Conservation (phyloP, 1,140 invertebrate species). For the Aphidius ervi region DNA sequence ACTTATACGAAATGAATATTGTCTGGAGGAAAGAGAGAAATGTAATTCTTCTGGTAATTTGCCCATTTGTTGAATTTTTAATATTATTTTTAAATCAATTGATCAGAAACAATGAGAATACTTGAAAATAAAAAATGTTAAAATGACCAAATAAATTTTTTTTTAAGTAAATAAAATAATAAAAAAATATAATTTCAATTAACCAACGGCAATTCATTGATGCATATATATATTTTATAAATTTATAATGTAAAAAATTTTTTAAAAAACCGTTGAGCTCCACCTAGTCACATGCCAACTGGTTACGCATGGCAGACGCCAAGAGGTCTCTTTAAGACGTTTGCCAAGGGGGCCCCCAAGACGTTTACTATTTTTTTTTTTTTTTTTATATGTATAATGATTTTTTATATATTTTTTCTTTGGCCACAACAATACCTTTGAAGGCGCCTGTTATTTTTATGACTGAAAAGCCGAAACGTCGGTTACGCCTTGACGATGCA, state of each 20-base stretch:
- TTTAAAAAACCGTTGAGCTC: constrained; percentile 33
- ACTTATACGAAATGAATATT: too few species aligned
- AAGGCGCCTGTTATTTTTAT: constrained; percentile 11
- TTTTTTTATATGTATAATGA: neutral
- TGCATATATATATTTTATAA: too few species aligned
- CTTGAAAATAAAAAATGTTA: too few species aligned
- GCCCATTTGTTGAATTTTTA: neutral
- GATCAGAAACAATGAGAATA: too few species aligned
- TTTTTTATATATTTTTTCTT: neutral
- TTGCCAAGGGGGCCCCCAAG: constrained; percentile 40
- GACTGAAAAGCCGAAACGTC: constrained; percentile 49
- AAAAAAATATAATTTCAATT: too few species aligned
- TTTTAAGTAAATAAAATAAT: too few species aligned
- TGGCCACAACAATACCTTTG: constrained; percentile 40
- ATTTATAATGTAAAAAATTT: too few species aligned
- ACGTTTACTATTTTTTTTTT: constrained; percentile 34
- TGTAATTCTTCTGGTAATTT: neutral
- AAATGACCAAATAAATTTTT: too few species aligned
- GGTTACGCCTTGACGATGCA: constrained; percentile 51
- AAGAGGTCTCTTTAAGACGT: constrained; percentile 43
- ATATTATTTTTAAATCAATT: neutral
- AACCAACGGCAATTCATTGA: constrained; percentile 1
- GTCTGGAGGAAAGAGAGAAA: too few species aligned
- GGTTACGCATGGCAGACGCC: constrained; percentile 25
- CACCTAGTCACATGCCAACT: constrained; percentile 35